Evolutionary conservation across 2,888 invertebrate genomes (phyloP), one percentile per base, ranked within the genome.

Genomic region (Zeuzera pyrina): DNA sequence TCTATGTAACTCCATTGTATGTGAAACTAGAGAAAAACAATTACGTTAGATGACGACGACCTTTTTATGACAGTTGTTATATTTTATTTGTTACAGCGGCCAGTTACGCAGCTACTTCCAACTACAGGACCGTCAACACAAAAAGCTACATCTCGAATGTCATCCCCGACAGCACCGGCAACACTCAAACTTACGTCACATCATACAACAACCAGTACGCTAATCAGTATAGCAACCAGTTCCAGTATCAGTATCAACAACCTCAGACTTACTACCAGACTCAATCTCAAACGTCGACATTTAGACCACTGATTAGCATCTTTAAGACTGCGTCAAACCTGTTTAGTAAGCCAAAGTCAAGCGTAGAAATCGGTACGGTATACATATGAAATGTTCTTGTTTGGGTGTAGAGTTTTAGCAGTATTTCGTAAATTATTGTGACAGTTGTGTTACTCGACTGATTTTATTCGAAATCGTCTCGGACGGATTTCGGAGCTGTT

Each of bases 101-200:
- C 45, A 64, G 71, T 42, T 56, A 46, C 49, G 73, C 76, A 31
- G 54, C 74, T 34, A 70, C 79, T 31, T 61, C 78, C 29, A 69
- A 69, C 43, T 79, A 73, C 55, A 71, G 74, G 49, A 61, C 61
- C 30, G 65, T 66, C 36, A 77, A 74, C 59, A 65, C 69, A 43
- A 79, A 81, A 57, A 69, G 63, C 57, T 84, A 76, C 61, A 83
- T 85, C 58, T 84, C 84, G 52, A 85, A 85, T 48, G 72, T 71
- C 66, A 86, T 83, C 56, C 76, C 79, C 49, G 86, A 83, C 71
- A 85, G 85, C 76, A 66, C 77, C 39, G 70, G 65, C 38, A 73
- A 74, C 38, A 54, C 68, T 12, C 70, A 67, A 14, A 58, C 55
- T 39, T 78, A 61, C 65, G 74, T 78, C 57, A 79, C 69, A 45